Percentiles rank a stretch among this genome's conserved stretches.
These are phyloP conservation scores for Diglossa brunneiventris DNA, from an alignment of 2,113 vertebrate species.

Conservation along the genomic window DNA sequence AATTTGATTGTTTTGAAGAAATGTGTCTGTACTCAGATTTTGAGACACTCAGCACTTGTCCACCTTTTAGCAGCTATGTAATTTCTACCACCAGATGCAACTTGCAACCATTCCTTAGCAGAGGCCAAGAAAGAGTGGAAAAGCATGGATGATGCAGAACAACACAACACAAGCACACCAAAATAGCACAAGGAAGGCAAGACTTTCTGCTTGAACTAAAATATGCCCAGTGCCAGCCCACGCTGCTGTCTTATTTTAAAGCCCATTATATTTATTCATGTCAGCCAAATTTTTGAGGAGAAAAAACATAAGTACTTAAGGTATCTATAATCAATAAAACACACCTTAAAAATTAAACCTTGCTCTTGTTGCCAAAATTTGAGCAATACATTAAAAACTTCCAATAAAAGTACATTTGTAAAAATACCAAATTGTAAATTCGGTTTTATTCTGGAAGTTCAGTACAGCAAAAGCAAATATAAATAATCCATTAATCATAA, in stretches of 20 bases:
- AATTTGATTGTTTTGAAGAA: background rate
- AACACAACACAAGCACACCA: background rate
- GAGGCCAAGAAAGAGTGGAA: background rate
- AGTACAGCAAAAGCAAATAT: background rate
- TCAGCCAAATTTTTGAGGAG: background rate
- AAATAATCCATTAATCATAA: background rate
- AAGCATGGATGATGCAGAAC: background rate
- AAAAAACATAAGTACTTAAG: background rate
- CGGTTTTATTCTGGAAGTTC: background rate
- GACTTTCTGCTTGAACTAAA: background rate
- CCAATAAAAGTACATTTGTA: background rate
- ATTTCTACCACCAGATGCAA: background rate
- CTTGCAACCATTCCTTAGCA: background rate
- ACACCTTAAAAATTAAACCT: conserved; percentile 5
- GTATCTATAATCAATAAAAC: background rate
- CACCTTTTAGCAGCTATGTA: background rate
- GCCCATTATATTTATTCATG: background rate
- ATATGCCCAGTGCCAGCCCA: background rate
- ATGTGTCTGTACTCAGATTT: background rate
- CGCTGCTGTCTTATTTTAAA: background rate
- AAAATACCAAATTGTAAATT: background rate
- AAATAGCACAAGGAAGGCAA: background rate
- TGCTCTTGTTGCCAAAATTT: background rate
- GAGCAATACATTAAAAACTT: background rate
- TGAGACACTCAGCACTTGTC: background rate